These are phyloP conservation scores for Hipposideros armiger DNA, from an alignment of 2,113 vertebrate genomes.

Conservation along the genomic window DNA sequence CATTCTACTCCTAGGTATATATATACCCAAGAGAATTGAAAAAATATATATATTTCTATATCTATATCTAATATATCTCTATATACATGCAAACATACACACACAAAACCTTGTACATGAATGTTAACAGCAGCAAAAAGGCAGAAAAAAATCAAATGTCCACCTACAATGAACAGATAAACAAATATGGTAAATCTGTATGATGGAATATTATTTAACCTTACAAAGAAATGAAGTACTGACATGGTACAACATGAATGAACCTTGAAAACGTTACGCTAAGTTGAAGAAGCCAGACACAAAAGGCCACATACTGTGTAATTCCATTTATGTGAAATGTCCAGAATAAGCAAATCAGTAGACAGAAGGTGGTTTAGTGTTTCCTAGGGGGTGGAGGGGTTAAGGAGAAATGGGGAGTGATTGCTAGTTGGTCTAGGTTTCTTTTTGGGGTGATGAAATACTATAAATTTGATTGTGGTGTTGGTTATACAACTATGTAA, in stretches of 20 bases:
- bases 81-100: neutral
- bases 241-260: neutral
- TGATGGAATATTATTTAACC: neutral
- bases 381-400: neutral
- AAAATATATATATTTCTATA: neutral
- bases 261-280: neutral
- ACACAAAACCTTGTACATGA: neutral
- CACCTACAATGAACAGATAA: neutral
- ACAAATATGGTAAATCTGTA: neutral
- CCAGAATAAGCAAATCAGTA: neutral
- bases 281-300: neutral
- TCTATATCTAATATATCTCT: neutral
- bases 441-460: neutral
- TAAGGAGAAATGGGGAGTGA: neutral
- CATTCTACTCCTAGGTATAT: neutral
- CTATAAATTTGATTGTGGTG: neutral
- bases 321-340: neutral
- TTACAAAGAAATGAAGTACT: neutral
- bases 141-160: neutral
- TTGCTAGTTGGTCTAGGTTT: neutral
- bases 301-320: neutral
- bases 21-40: slow-evolving; percentile 11
- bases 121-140: neutral
- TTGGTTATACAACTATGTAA: neutral
- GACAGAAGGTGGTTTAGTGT: neutral